Percentiles rank a stretch among this genome's conserved stretches.
phyloP scores from a whole-genome alignment of 2,113 vertebrate species.

The Macquaria australasica region DNA sequence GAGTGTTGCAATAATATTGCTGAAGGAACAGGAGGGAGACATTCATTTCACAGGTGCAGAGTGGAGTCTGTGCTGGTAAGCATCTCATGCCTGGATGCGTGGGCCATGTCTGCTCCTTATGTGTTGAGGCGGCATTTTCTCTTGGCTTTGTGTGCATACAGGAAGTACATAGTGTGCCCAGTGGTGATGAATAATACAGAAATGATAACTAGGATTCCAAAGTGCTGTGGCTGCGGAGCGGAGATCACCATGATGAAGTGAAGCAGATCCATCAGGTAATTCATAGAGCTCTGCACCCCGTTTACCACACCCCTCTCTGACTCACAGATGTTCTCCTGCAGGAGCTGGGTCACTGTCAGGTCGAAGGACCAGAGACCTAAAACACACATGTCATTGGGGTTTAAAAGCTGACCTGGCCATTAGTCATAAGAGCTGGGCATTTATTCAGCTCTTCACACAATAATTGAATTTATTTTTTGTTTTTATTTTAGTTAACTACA shows the following conservation, averaged over 20 bases:
- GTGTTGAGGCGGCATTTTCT: slow-evolving; percentile 77
- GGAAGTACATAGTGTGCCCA: slow-evolving; percentile 85
- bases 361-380: slow-evolving; percentile 87
- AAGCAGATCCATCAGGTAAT: slow-evolving; percentile 87
- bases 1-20: slow-evolving; percentile 69
- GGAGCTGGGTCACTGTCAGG: slow-evolving; percentile 84
- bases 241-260: slow-evolving; percentile 85
- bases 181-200: slow-evolving; percentile 87
- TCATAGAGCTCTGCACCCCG: slow-evolving; percentile 87
- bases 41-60: slow-evolving; percentile 77
- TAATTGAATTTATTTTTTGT: not conserved
- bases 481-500: not conserved
- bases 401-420: not conserved
- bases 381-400: slow-evolving; percentile 33
- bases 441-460: not conserved
- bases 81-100: slow-evolving; percentile 41
- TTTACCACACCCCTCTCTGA: slow-evolving; percentile 85
- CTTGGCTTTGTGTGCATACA: slow-evolving; percentile 84
- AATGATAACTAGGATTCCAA: slow-evolving; percentile 82
- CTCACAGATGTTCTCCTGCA: slow-evolving; percentile 87
- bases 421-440: too few species aligned
- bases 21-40: slow-evolving; percentile 66
- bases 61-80: slow-evolving; percentile 60
- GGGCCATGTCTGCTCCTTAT: slow-evolving; percentile 50
- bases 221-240: slow-evolving; percentile 82